A percentile compares a stretch with the other conserved stretches of the same genome.
Conservation (phyloP, 2,888 invertebrate species). For the Napeogenes inachia region DNA sequence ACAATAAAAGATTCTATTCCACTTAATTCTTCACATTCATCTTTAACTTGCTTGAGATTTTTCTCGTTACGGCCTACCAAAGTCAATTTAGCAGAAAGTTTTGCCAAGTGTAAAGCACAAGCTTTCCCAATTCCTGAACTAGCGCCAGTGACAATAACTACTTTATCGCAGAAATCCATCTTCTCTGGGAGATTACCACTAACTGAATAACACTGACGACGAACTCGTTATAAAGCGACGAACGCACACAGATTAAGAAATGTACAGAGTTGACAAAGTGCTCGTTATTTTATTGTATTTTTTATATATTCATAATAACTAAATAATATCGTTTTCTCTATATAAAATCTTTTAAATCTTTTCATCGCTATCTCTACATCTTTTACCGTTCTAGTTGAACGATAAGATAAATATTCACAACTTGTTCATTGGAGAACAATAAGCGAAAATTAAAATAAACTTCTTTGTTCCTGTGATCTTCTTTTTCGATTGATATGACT, state of each 20-base stretch:
- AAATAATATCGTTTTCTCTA: too few species aligned
- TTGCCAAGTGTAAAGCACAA: constrained; percentile 54
- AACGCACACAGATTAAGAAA: constrained; percentile 18
- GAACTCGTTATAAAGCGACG: constrained; percentile 17
- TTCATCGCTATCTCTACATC: too few species aligned
- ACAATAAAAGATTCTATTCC: constrained; percentile 47
- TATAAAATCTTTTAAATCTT: too few species aligned
- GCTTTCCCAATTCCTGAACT: constrained; percentile 64
- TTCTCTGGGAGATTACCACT: constrained; percentile 36
- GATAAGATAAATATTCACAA: too few species aligned
- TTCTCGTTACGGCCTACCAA: constrained; percentile 54
- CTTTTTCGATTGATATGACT: too few species aligned
- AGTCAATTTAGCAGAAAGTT: constrained; percentile 46
- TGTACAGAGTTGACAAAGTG: constrained; percentile 11
- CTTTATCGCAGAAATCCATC: constrained; percentile 61
- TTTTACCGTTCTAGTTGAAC: too few species aligned
- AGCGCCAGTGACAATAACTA: constrained; percentile 61
- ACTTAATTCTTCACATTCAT: constrained; percentile 45
- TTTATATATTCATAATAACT: too few species aligned
- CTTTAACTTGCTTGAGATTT: constrained; percentile 48
- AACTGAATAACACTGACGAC: constrained; percentile 29
- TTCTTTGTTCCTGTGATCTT: too few species aligned
- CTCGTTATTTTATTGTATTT: not conserved
- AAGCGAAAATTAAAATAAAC: too few species aligned
- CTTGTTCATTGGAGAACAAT: too few species aligned